Evolutionary conservation across 1,140 invertebrate species (phyloP), one percentile per base, ranked within the genome.

Genomic region (Bombus sibiricus): DNA sequence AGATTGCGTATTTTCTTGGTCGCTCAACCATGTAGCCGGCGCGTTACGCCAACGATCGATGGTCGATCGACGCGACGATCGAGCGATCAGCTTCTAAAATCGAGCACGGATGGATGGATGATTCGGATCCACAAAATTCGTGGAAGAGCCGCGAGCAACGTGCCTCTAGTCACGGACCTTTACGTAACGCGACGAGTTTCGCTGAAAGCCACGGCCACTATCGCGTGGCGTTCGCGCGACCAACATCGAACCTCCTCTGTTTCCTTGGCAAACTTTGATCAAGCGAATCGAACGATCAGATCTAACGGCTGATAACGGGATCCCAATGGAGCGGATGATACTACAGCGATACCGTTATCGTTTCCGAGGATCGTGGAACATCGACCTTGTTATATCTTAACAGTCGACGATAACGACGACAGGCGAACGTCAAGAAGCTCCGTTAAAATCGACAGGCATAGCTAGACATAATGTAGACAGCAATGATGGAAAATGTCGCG

Each of bases 291-390:
- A 22, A 3, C 34, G 12, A 53, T 72, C 47, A 18, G 28, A 71
- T 41, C 1, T 28, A 4, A 3, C 13, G 2, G 2, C 10, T 32
- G 64, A 78, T 43, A 77, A 78, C 34, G 25, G 13, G 37, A 37
- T 66, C 9, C 1, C 0, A 43, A 57, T 62, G 32, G 66, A 53
- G 32, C 3, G n/a, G 62, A 43, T 59, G 34, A 59, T 69, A 43
- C 47, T 39, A 34, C n/a, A 1, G 6, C 18, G 76, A 85, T 79
- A 84, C n/a, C 37, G 37, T 84, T 83, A 83, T 68, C 82, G 74
- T n/a, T 76, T 4, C 25, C 25, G 3, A 6, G 28, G 34, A 76
- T 76, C 74, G 34, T 25, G 53, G n/a, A 32, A 34, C 64, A 13
- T 82, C 57, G 39, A 28, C 32, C 32, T 47, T 64, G 34, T 76